A percentile compares a stretch with the other conserved stretches of the same genome.
Evolutionary conservation across 2,888 invertebrate genomes (phyloP).

Genomic region (Poecilus cupreus): DNA sequence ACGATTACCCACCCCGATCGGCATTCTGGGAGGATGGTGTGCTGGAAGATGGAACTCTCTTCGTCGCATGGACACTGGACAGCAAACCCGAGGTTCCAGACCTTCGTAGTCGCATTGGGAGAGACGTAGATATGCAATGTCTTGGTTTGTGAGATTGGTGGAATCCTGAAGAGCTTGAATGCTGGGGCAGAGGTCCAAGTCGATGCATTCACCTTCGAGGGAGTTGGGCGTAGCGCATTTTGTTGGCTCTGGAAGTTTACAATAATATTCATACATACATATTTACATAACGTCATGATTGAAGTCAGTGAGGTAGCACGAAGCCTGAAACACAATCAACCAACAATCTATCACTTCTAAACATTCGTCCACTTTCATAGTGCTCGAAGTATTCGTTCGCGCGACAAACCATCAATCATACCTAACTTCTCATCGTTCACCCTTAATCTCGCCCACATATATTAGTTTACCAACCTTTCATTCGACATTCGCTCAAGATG

Average conservation of each 20-base stretch:
- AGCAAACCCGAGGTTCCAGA: constrained; percentile 74
- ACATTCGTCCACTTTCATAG: too few species aligned
- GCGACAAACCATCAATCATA: too few species aligned
- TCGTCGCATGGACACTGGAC: constrained; percentile 64
- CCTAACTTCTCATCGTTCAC: too few species aligned
- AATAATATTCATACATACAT: too few species aligned
- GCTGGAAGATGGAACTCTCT: constrained; percentile 17
- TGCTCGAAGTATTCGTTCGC: too few species aligned
- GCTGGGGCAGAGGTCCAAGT: constrained; percentile 72
- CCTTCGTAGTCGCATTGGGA: constrained; percentile 76
- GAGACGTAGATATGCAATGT: constrained; percentile 71
- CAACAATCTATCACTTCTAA: too few species aligned
- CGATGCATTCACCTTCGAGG: constrained; percentile 71
- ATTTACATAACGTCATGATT: too few species aligned
- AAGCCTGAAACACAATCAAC: too few species aligned
- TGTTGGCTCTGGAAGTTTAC: constrained; percentile 36
- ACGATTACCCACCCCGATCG: neutral
- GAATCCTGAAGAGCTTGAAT: constrained; percentile 68
- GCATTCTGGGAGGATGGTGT: neutral
- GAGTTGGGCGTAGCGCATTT: constrained; percentile 72
- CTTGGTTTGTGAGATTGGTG: constrained; percentile 65
- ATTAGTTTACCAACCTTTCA: too few species aligned
- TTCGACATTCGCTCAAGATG: too few species aligned
- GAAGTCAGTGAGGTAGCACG: too few species aligned
- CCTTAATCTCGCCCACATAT: too few species aligned